Evolutionary conservation across 2,888 invertebrate genomes (phyloP), one percentile per base, ranked within the genome.

Genomic region (Acrobeloides nanus): DNA sequence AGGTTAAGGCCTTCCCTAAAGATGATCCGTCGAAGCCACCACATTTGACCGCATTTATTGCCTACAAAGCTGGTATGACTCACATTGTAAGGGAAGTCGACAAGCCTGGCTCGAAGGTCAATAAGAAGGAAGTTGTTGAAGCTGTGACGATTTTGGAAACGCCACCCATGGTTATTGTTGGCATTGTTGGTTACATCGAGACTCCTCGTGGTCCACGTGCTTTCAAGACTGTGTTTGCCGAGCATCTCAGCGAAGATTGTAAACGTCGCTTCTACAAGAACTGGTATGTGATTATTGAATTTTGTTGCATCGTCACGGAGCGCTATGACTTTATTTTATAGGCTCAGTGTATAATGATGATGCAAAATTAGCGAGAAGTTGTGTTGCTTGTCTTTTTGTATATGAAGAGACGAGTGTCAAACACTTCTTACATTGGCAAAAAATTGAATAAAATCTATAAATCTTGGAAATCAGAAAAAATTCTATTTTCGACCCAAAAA

Each of bases 1-100:
- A 93, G 79, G 89, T 90, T 60, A 97, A 97, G 88, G 89, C 95
- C 46, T 99, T 95, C 82, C 97, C 97, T 26, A 93, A 87, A 76
- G 97, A 97, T 83, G 92, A 97, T 76, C 80, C 86, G 25, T 83
- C 81, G 71, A 95, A 95, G 77, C 95, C 97, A 34, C 89, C 95
- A 27, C 79, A 79, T 62, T 81, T 97, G 53, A 99, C 97, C 1
- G 89, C 93, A 38, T 97, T 97, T 76, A 82, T 97, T 69, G 92
- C 87, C 52, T 99, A 93, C 80, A 97, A 99, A 78, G 95, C 97
- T 75, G 97, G 97, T 76, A 99, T 97, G 97, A 93, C 92, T 73
- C 97, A 97, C 77, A 87, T 97, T 78, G 87, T 99, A 8, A 83
- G 97, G 67, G 97, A 97, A 80, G 93, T 72, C 53, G 73, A 73